Evolutionary conservation across 2,797 vertebrate genomes (phyloP).

Genomic region (Catharus ustulatus): DNA sequence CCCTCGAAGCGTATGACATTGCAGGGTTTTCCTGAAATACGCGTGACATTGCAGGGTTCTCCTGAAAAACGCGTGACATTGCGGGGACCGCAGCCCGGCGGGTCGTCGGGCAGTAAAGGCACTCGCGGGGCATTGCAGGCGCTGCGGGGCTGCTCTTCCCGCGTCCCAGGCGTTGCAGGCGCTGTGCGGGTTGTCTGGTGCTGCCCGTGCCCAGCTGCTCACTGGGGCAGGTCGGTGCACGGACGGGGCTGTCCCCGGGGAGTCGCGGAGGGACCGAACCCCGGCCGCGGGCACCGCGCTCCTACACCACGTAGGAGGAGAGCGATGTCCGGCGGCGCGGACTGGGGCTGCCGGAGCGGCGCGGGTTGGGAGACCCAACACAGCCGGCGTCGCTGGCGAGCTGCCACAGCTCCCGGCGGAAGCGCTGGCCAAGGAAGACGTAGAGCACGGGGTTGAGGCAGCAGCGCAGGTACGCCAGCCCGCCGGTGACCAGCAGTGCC

Average conservation of each 20-base stretch:
- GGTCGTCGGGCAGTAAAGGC: not conserved
- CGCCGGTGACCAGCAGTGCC: constrained; percentile 83
- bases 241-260: not conserved
- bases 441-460: constrained; percentile 92
- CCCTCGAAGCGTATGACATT: not conserved
- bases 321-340: constrained; percentile 7
- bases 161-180: not conserved
- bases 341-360: constrained; percentile 45
- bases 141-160: not conserved
- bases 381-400: constrained; percentile 74
- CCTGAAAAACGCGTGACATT: not conserved
- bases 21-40: too few relatives aligned
- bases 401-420: constrained; percentile 83
- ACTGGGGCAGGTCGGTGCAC: not conserved
- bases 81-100: not conserved
- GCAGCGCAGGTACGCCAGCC: constrained; percentile 86
- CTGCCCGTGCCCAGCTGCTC: not conserved
- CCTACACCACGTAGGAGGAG: constrained; percentile 26
- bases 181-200: fast-evolving
- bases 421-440: constrained; percentile 87
- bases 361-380: not conserved
- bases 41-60: not conserved
- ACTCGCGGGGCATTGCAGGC: fast-evolving
- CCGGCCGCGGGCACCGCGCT: fast-evolving
- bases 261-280: fast-evolving